Evolutionary conservation across 1,140 invertebrate genomes (phyloP).

Genomic region (Lucilia cuprina): DNA sequence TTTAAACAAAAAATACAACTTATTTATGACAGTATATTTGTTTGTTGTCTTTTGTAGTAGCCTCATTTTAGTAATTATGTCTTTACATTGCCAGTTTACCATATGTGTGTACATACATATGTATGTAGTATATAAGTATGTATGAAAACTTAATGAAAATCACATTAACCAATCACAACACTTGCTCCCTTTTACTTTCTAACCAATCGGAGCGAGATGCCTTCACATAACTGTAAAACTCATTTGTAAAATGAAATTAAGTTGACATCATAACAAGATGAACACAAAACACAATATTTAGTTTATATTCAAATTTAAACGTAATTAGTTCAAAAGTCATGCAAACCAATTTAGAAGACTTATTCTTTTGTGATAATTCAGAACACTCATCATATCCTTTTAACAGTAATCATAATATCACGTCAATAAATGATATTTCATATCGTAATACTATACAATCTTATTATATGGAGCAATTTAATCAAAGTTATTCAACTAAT

Average conservation of each 20-base stretch:
- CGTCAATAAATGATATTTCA: not conserved
- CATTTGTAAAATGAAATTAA: slow-evolving; percentile 6
- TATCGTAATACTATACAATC: not conserved
- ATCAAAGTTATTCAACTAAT: not conserved
- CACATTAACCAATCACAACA: slow-evolving; percentile 20
- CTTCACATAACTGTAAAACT: not conserved
- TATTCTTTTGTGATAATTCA: slow-evolving; percentile 11
- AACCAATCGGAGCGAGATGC: not conserved
- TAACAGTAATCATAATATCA: not conserved
- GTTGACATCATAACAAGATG: not conserved
- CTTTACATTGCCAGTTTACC: not conserved
- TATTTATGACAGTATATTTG: not conserved
- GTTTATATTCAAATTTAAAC: not conserved
- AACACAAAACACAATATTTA: not conserved
- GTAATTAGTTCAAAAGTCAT: not conserved
- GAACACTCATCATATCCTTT: not conserved
- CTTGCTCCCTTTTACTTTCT: not conserved
- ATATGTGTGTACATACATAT: not conserved
- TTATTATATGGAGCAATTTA: slow-evolving; percentile 21
- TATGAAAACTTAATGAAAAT: not conserved
- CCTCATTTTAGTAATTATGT: too few species aligned
- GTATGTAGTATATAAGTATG: not conserved
- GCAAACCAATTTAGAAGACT: slow-evolving; percentile 18
- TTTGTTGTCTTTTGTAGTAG: too few species aligned
- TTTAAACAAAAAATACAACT: not conserved